phyloP scores from a whole-genome alignment of 2,888 invertebrate genomes.

The Ametastegia equiseti region DNA sequence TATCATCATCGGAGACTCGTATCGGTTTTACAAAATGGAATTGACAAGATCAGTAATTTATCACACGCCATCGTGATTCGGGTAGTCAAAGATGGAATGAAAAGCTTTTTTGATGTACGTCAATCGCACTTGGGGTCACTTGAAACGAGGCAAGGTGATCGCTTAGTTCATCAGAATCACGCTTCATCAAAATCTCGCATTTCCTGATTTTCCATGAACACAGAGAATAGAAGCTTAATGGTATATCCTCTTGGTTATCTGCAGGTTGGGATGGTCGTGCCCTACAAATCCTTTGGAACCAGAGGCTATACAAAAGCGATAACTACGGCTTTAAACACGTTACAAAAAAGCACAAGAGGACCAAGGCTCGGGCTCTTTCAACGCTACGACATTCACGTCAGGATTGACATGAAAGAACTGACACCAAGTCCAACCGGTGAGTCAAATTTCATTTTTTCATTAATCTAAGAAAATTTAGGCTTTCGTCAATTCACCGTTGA shows the following conservation, averaged over 20 bases:
- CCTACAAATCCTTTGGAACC: conserved; percentile 86
- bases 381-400: conserved; percentile 83
- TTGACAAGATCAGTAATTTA: neutral
- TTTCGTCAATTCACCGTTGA: neutral
- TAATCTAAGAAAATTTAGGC: neutral
- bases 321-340: conserved; percentile 81
- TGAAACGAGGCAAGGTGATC: neutral
- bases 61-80: neutral
- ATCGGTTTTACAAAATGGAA: neutral
- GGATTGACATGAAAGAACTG: conserved; percentile 84
- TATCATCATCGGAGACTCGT: neutral
- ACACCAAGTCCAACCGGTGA: conserved; percentile 88
- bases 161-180: neutral
- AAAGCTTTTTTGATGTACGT: neutral
- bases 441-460: conserved; percentile 63
- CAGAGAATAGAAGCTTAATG: neutral
- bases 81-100: neutral
- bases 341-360: conserved; percentile 78
- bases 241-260: neutral
- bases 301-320: conserved; percentile 86
- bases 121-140: neutral
- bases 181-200: neutral
- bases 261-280: conserved; percentile 86
- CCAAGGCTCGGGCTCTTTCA: conserved; percentile 83
- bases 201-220: neutral